Base-by-base conservation (phyloP, 30 jellyfish, hydroid and myxozoan genomes). In the Pelagia noctiluca region DNA sequence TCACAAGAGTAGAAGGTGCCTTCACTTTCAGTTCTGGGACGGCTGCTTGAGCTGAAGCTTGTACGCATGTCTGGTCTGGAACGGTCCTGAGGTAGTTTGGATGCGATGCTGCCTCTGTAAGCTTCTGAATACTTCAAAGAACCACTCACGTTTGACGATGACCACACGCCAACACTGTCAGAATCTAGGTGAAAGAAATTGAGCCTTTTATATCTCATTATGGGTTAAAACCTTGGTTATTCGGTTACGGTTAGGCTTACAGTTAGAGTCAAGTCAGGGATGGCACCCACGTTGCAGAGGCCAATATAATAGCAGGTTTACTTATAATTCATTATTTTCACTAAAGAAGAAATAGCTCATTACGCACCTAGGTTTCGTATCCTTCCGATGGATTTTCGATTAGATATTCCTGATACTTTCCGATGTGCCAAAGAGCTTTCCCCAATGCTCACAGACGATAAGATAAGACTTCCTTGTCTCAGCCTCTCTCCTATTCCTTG, bases 1-100 rank as follows among this genome's bases (percentile, higher is more conserved):
- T 88, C 95, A 66, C 99, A 94, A 0, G 99, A 94, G 80, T 94
- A 94, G 79, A 94, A 94, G 16, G 97, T 87, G 19, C 92, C 96
- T 83, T 94, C 97, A 29, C 94, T 65, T 64, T 92, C 96, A 12
- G 92, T 87, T 54, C 85, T 78, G 11, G 30, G 87, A 46, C 88
- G 37, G n/a, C 78, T 33, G 32, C 32, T 71, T 47, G 85, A 75
- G 31, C 65, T 32, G 37, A 18, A 29, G n/a, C 77, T 57, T 19
- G 64, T 38, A 13, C 94, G 94, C 60, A 67, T 69, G 23, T 78
- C 87, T 24, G 96, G 80, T 19, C 86, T 36, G 47, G 98, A 85
- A 11, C 98, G 76, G 25, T 77, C 94, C 46, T 75, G 63, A 32
- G 90, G 91, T 50, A 92, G 77, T 69, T 82, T 86, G 10, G 96